These are phyloP conservation scores for Plestiodon gilberti DNA, from an alignment of 2,113 vertebrate genomes.

Conservation along the genomic window DNA sequence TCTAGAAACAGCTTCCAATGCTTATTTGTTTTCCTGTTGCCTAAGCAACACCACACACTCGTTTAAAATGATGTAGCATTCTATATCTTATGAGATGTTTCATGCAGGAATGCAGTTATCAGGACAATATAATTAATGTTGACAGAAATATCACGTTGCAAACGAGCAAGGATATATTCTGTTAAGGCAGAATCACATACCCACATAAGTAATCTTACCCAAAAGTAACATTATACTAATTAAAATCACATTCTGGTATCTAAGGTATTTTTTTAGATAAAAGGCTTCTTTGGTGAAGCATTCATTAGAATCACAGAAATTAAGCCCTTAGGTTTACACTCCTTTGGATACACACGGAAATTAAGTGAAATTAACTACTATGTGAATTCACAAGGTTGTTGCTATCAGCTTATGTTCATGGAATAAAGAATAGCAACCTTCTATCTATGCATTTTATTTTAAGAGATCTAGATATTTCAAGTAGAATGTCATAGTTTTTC, in stretches of 20 bases:
- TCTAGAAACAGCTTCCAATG: constrained; percentile 80
- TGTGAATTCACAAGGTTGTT: constrained; percentile 48
- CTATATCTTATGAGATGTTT: constrained; percentile 73
- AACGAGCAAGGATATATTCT: constrained; percentile 36
- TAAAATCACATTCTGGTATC: constrained; percentile 52
- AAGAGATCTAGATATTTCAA: constrained; percentile 9
- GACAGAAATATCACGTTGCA: constrained; percentile 46
- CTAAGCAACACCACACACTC: constrained; percentile 85
- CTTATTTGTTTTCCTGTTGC: constrained; percentile 90
- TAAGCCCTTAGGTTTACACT: constrained; percentile 35
- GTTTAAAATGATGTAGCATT: constrained; percentile 78
- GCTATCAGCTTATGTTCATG: constrained; percentile 26
- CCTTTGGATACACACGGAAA: constrained; percentile 18
- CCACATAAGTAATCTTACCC: constrained; percentile 15
- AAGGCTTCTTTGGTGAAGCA: constrained; percentile 44
- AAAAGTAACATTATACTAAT: constrained; percentile 47
- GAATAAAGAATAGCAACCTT: constrained; percentile 30
- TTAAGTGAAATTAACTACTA: constrained; percentile 24
- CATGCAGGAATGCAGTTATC: constrained; percentile 66
- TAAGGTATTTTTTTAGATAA: constrained; percentile 36
- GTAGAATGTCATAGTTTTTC: constrained; percentile 5
- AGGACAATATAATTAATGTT: constrained; percentile 69
- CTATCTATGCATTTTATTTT: constrained; percentile 30
- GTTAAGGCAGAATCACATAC: no score
- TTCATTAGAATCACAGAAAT: constrained; percentile 48